phyloP scores from a whole-genome alignment of 2,113 vertebrate genomes.

The Zapornia atra region DNA sequence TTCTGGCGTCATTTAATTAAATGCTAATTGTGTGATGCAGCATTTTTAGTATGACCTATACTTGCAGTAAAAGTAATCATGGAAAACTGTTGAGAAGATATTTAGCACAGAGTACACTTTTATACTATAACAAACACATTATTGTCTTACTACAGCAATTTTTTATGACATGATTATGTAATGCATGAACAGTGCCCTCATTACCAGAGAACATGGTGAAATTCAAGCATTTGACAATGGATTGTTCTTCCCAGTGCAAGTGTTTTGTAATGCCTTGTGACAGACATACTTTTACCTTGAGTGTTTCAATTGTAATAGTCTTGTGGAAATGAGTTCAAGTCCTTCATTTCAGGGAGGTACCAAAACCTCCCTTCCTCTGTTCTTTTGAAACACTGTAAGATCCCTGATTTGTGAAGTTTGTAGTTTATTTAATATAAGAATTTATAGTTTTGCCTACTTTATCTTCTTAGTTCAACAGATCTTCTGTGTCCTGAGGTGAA shows the following conservation, averaged over 20 bases:
- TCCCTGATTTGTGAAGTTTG: not conserved
- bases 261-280: not conserved
- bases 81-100: not conserved
- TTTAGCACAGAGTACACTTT: not conserved
- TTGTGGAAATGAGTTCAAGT: not conserved
- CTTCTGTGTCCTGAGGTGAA: not conserved
- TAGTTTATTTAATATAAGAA: not conserved
- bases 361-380: not conserved
- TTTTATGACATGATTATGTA: not conserved
- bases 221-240: not conserved
- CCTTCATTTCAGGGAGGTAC: not conserved
- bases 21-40: not conserved
- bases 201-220: not conserved
- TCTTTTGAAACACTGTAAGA: not conserved
- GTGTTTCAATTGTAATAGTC: not conserved
- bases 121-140: not conserved
- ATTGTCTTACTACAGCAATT: not conserved
- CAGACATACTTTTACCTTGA: not conserved
- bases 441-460: not conserved
- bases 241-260: not conserved
- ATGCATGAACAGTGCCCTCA: not conserved
- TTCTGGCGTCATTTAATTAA: not conserved
- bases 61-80: not conserved
- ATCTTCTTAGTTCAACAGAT: not conserved
- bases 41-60: not conserved